Conservation (phyloP, 2,888 invertebrate genomes). For the Eilema griseolum region DNA sequence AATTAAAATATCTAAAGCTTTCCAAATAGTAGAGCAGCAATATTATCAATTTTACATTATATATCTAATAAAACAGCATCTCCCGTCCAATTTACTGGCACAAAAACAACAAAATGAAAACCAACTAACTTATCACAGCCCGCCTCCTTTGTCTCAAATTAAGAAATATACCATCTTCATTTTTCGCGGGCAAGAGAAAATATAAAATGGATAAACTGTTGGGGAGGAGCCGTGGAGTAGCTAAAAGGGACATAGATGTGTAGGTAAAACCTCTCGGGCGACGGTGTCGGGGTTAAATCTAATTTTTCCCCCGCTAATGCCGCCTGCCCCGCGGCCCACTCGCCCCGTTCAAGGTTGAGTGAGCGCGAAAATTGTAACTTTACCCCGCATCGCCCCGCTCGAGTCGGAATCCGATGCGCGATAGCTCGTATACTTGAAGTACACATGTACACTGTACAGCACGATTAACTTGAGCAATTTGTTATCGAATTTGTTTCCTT, state of each 20-base stretch:
- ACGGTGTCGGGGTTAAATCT: conserved; percentile 80
- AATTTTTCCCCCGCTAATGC: conserved; percentile 82
- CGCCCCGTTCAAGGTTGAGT: conserved; percentile 72
- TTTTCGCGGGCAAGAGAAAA: conserved; percentile 64
- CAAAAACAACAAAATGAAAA: conserved; percentile 40
- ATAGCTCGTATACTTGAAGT: conserved; percentile 25
- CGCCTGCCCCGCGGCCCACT: conserved; percentile 54
- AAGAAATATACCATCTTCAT: conserved; percentile 67
- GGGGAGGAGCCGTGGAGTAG: conserved; percentile 65
- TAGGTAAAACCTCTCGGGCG: conserved; percentile 65
- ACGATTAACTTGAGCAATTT: conserved; percentile 44
- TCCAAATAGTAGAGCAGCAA: neutral
- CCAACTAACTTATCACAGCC: conserved; percentile 45
- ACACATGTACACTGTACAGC: conserved; percentile 48
- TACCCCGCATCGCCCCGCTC: conserved; percentile 55
- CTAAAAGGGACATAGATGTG: conserved; percentile 69
- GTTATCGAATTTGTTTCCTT: conserved; percentile 35
- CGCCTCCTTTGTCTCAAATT: conserved; percentile 60
- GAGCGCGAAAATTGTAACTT: conserved; percentile 74
- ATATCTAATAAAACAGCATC: conserved; percentile 7
- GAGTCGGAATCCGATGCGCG: conserved; percentile 54
- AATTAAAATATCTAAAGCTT: neutral
- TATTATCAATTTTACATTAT: neutral
- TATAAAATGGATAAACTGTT: conserved; percentile 74
- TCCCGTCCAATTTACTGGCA: conserved; percentile 17